Evolutionary conservation across 2,113 vertebrate species (phyloP), one percentile per base, ranked within the genome.

Genomic region (Anseranas semipalmata): DNA sequence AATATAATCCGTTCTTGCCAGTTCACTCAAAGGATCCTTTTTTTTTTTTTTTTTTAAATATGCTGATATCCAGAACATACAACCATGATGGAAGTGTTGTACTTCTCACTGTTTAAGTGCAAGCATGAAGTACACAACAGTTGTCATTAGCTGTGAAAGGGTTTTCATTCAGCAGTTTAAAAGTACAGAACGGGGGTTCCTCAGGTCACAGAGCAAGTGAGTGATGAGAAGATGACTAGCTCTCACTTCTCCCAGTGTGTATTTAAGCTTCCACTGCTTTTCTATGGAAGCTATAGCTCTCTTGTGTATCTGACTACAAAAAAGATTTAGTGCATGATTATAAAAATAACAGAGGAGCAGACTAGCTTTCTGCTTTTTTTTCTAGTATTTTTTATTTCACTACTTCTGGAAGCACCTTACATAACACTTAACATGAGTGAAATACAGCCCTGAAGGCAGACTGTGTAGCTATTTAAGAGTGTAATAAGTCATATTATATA

Each of bases 161-260:
- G 56, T 67, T 95, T 93, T 92, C 76, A 78, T 83, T 94, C 92
- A 96, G 76, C 30, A 58, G 86, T 77, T 90, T 93, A 80, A 77
- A 88, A 81, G 88, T 83, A 71, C 56, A 84, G 88, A 91, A 84
- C 2, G 0, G 24, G 67, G 27, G 16, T 91, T 87, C 75, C 71
- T 87, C 85, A 83, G 87, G 71, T 91, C 91, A 83, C 73, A 86
- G 72, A 96, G 35, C 67, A 80, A 66, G 50, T 74, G 79, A 96
- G 59, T 92, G 80, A 86, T 77, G 66, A 37, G 59, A 72, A 52
- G 50, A 77, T 74, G 76, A 81, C 33, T 56, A 80, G 60, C 20
- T 70, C 30, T 88, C 46, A 13, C 18, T 90, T 90, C 25, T 94
- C 18, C 7, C 48, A 72, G 13, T 35, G 2, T 30, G 5, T 73